Evolutionary conservation across 1,140 invertebrate genomes (phyloP), one percentile per base, ranked within the genome.

Genomic region (Phenacoccus solenopsis): DNA sequence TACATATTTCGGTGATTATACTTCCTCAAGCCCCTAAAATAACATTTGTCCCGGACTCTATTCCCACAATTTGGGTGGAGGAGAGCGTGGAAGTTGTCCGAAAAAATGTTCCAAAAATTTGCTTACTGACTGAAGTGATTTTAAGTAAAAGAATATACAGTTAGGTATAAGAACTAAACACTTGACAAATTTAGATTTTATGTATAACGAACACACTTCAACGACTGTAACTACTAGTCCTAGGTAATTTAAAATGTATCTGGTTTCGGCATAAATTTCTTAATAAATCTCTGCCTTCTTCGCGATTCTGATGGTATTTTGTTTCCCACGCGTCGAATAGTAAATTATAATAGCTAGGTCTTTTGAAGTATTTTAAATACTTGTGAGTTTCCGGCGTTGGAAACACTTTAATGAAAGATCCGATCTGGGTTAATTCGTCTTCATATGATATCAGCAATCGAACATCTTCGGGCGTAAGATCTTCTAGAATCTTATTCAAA

Each of bases 301-400:
- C 79, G 71, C 91, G 83, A 76, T 88, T 83, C 38, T 80, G 78
- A 4, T 81, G 79, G 76, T 91, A 93, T 70, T 86, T 84, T 4
- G 81, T 79, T 79, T 96, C 92, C 94, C 95, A 98, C 7, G 93
- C 93, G 79, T 96, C 90, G 73, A 98, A 84, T 27, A 99, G 81
- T 49, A 94, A 83, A 80, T 98, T 98, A 78, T 97, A 96, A 79
- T 99, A 99, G 21, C 92, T 81, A 1, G 89, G 86, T 1, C 84
- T 84, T 73, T 94, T 88, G 77, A 97, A 90, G 78, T 85, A 97
- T 72, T 86, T 82, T 35, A 94, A 84, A 79, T 96, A 98, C 69
- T 84, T 82, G 76, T 91, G 80, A 12, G 88, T 88, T 24, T 85
- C 81, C 9, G 80, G 76, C 0, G 90, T 90, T 0, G 96, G 96